Percentiles rank a stretch among this genome's conserved stretches.
phyloP scores from a whole-genome alignment of 1,140 invertebrate genomes.

The Rhopalosiphum padi region DNA sequence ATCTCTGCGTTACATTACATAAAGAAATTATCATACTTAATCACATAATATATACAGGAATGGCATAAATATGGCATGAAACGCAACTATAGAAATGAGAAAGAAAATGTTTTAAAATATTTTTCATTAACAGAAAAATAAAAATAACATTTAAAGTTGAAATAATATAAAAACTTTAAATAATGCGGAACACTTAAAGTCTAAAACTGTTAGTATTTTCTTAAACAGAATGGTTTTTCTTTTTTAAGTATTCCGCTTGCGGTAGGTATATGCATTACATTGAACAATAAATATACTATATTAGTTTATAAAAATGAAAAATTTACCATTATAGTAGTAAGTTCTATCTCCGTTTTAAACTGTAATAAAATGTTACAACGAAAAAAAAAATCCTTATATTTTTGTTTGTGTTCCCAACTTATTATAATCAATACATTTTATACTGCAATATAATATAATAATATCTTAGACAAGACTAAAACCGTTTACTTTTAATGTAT shows the following conservation, averaged over 20 bases:
- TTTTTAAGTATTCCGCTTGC: not conserved
- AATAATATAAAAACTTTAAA: slow-evolving; percentile 3
- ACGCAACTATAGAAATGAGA: not conserved
- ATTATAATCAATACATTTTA: not conserved
- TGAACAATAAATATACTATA: not conserved
- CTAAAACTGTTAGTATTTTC: slow-evolving; percentile 2
- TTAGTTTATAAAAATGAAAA: slow-evolving; percentile 19
- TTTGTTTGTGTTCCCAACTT: not conserved
- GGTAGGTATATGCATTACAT: not conserved
- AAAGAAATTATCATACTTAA: slow-evolving; percentile 42
- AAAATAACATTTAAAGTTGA: slow-evolving; percentile 12
- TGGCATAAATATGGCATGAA: not conserved
- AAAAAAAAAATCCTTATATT: not conserved
- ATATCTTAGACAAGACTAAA: not conserved
- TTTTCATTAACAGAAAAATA: slow-evolving; percentile 17
- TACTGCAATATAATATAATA: not conserved
- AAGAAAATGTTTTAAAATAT: not conserved
- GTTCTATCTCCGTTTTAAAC: not conserved
- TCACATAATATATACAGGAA: slow-evolving; percentile 9
- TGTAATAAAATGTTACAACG: not conserved
- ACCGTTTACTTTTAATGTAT: not conserved
- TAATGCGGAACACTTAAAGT: slow-evolving; percentile 14
- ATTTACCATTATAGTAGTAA: slow-evolving; percentile 1
- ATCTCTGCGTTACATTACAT: not conserved
- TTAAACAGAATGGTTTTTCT: not conserved